Percentiles rank a stretch among this genome's conserved stretches.
phyloP scores from a whole-genome alignment of 2,888 invertebrate species.

The Agrochola macilenta region DNA sequence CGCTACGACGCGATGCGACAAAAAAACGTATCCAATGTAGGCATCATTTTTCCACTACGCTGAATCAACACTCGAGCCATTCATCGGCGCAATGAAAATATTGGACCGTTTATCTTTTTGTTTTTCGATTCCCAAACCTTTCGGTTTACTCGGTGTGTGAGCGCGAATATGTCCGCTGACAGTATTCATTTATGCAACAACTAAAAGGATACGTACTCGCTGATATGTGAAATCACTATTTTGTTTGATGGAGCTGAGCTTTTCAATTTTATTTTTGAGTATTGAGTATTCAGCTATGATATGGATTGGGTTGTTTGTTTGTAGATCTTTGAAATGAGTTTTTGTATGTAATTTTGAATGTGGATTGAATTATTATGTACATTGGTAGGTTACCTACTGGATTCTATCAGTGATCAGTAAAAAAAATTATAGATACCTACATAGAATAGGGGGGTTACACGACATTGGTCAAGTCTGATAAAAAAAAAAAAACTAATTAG shows the following conservation, averaged over 20 bases:
- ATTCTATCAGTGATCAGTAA: background rate
- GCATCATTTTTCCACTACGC: constrained; percentile 83
- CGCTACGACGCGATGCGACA: constrained; percentile 51
- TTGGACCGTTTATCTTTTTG: constrained; percentile 85
- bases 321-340: constrained; percentile 50
- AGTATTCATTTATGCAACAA: constrained; percentile 84
- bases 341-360: constrained; percentile 33
- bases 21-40: constrained; percentile 64
- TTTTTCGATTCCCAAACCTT: constrained; percentile 78
- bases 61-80: constrained; percentile 84
- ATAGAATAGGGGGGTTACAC: no score
- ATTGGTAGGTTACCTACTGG: background rate
- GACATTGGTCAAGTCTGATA: no score
- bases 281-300: constrained; percentile 50
- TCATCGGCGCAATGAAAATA: constrained; percentile 88
- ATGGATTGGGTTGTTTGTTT: constrained; percentile 55
- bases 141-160: constrained; percentile 75
- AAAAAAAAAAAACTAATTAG: no score
- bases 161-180: constrained; percentile 80
- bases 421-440: background rate
- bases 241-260: constrained; percentile 74
- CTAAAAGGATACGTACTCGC: constrained; percentile 79
- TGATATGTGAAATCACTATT: constrained; percentile 86
- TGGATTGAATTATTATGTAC: constrained; percentile 22
- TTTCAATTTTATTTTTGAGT: constrained; percentile 71